A percentile compares a stretch with the other conserved stretches of the same genome.
Conservation (phyloP, 2,888 invertebrate genomes). For the Stenchaetothrips biformis region DNA sequence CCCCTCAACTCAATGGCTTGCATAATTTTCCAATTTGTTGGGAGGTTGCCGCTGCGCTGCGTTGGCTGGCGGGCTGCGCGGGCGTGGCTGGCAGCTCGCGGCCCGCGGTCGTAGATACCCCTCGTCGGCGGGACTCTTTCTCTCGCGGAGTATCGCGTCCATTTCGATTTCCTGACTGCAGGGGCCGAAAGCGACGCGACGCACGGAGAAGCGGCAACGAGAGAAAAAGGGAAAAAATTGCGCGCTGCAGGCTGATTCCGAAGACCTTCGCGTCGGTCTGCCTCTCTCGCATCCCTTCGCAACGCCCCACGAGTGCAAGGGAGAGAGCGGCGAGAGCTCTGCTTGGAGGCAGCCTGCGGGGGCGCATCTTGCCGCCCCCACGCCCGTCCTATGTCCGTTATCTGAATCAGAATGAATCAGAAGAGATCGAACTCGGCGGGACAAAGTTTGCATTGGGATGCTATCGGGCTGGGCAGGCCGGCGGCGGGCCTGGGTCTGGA, state of each 20-base stretch:
- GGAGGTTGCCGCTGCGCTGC: neutral
- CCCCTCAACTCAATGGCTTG: slow-evolving; percentile 10
- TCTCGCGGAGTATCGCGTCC: neutral
- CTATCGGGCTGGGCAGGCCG: neutral
- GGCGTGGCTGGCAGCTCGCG: too few relatives aligned
- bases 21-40: slow-evolving; percentile 24
- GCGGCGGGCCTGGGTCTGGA: neutral
- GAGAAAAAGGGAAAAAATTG: neutral
- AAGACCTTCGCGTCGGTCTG: neutral
- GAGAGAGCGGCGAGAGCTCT: neutral
- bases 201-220: neutral
- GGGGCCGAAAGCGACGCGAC: too few relatives aligned
- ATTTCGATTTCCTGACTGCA: too few relatives aligned
- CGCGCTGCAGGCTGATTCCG: neutral
- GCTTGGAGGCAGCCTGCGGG: neutral
- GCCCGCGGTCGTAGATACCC: neutral
- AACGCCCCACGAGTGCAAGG: too few relatives aligned
- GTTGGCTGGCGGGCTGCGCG: neutral
- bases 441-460: too few relatives aligned
- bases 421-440: too few relatives aligned
- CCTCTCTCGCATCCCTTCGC: neutral
- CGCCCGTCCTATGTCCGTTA: too few relatives aligned
- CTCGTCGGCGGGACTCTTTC: neutral
- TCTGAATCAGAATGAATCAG: too few relatives aligned
- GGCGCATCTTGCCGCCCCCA: too few relatives aligned